Percentiles rank a stretch among this genome's conserved stretches.
phyloP scores from a whole-genome alignment of 2,113 vertebrate genomes.

The Plestiodon gilberti region DNA sequence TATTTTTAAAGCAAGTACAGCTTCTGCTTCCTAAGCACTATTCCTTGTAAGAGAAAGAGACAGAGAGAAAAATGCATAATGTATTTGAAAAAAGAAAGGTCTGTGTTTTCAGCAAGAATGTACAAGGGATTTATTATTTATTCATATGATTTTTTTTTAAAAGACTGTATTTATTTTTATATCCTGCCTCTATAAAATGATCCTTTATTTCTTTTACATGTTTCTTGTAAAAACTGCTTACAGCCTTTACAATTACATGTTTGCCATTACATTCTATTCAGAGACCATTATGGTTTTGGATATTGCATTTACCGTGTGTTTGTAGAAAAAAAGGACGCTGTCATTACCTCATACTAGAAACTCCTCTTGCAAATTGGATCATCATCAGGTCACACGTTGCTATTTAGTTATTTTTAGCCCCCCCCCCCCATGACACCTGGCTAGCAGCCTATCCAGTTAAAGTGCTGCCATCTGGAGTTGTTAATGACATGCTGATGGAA shows the following conservation, averaged over 20 bases:
- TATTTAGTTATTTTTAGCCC: constrained; percentile 66
- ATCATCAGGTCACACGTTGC: constrained; percentile 56
- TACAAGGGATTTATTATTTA: not conserved
- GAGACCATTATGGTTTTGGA: constrained; percentile 23
- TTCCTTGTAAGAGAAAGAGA: not conserved
- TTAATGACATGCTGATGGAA: constrained; percentile 68
- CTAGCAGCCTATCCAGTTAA: constrained; percentile 65
- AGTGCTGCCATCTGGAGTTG: constrained; percentile 74
- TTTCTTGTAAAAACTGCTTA: not conserved
- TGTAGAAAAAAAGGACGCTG: constrained; percentile 20
- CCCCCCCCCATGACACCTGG: constrained; percentile 62
- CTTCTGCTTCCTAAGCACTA: not conserved
- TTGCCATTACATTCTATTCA: not conserved
- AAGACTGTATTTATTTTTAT: too few species aligned
- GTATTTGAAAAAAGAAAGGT: not conserved
- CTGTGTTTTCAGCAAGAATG: not conserved
- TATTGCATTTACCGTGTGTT: not conserved
- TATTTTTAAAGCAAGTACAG: not conserved
- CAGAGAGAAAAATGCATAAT: not conserved
- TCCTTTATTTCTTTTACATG: not conserved
- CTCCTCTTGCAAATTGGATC: constrained; percentile 53
- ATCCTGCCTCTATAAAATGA: too few species aligned
- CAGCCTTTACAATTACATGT: not conserved
- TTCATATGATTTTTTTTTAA: too few species aligned
- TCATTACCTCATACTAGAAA: constrained; percentile 42